Base-by-base conservation (phyloP, 2,113 vertebrate genomes). In the Microtus oregoni region DNA sequence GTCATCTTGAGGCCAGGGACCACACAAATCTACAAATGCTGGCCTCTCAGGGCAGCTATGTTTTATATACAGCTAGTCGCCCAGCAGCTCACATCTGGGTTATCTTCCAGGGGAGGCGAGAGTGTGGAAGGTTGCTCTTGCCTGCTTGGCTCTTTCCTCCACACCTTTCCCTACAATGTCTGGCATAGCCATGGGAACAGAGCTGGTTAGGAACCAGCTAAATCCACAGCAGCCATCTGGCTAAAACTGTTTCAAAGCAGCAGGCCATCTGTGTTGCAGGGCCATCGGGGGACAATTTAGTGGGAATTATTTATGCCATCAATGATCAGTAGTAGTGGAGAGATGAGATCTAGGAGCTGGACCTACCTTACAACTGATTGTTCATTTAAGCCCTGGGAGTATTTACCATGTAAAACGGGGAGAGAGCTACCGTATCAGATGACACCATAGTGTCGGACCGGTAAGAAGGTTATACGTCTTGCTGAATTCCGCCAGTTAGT, bases 191-290 rank as follows among this genome's bases (percentile, higher is more conserved):
- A 22, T 0, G 9, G 61, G 35, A 72, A n/a, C 41, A 50, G 30
- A 81, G 89, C 12, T 10, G 7, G 30, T 94, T 26, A 86, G 58
- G 47, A 95, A 50, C 77, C 30, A 72, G 9, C 2, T 50, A 41
- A 88, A 55, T 44, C 63, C 7, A 6, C 67, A 85, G 20, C 32
- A 47, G 47, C 35, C 50, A 47, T 72, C 90, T 83, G 41, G 79
- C 90, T 50, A 26, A 73, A 92, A 55, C 47, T 55, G 55, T 89
- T 95, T 82, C 81, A 55, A 89, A 95, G 77, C 20, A 41, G 61
- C 79, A 86, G 72, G 44, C 44, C 28, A 55, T 38, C 32, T 63
- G 14, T 50, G 2, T n/a, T 20, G 41, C 55, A 38, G 44, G 35
- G 70, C 78, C 35, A 68, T 82, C 15, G 35, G 70, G 76, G 65